phyloP scores from a whole-genome alignment of 2,888 invertebrate species.

The Cataglyphis livida region DNA sequence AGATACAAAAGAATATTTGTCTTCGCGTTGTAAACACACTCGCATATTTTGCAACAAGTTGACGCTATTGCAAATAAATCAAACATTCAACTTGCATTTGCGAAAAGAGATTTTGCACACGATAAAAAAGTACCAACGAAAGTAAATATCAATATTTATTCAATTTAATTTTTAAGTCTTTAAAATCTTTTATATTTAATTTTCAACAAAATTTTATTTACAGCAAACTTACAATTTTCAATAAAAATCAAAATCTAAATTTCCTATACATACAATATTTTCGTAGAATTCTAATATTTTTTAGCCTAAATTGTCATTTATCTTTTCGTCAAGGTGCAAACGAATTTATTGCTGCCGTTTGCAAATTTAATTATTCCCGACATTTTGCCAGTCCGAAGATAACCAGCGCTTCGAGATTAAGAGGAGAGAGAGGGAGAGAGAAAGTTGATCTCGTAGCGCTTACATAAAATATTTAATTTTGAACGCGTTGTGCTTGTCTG shows the following conservation, averaged over 20 bases:
- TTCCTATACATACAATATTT: not conserved
- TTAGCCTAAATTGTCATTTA: not conserved
- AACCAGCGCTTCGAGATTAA: not conserved
- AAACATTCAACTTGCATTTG: not conserved
- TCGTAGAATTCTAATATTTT: not conserved
- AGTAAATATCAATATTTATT: not conserved
- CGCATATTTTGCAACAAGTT: not conserved
- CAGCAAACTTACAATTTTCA: not conserved
- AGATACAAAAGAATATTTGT: slow-evolving; percentile 29
- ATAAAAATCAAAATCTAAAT: not conserved
- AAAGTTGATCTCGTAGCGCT: not conserved
- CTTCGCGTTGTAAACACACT: not conserved
- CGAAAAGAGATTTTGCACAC: not conserved
- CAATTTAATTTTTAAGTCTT: not conserved
- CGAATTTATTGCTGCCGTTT: not conserved
- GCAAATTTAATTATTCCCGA: not conserved
- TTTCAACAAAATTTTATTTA: not conserved
- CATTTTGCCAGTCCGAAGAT: not conserved
- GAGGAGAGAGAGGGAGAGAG: not conserved
- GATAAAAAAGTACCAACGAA: not conserved
- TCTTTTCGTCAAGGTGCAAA: not conserved
- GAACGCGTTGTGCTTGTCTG: not conserved
- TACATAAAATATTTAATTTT: slow-evolving; percentile 46
- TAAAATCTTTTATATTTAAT: not conserved
- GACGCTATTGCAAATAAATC: not conserved